Base-by-base conservation (phyloP, 2,888 invertebrate genomes). In the Perizoma flavofasciatum region DNA sequence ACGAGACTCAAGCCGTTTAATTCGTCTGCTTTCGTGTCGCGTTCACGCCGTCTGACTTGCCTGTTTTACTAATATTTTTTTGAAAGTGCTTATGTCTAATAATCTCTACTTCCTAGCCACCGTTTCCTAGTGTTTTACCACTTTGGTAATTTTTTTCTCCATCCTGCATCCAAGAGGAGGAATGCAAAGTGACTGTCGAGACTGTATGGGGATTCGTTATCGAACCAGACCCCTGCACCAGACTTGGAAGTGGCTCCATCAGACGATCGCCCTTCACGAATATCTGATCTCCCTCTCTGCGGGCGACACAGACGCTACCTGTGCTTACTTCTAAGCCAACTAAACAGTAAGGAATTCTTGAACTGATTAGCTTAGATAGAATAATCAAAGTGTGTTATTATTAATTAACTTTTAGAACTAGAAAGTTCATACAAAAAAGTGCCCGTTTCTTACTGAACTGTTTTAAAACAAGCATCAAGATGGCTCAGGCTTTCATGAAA, bases 201-300 rank as follows among this genome's bases (percentile, higher is more conserved):
- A 96, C 89, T 96, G 96, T 95, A 93, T 97, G 94, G 96, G 96
- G 94, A 96, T 97, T 93, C 96, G 97, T 92, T 95, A 94, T 94
- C 96, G 97, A 93, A 95, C 96, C 90, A 96, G 95, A 92, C 94
- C 95, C 92, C 95, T 97, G 92, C 97, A 97, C 92, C 97, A 97
- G 92, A 97, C 97, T 85, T 97, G 96, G 96, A 97, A 97, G 97
- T 97, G 97, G 97, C 93, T 97, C 87, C 97, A 97, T 88, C 97
- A 97, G 89, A 97, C 97, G 70, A 96, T 96, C 80, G 95, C 95
- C 77, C 94, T 97, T 64, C 97, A 97, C 94, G 96, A 97, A 79
- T 97, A 97, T 82, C 93, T 97, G 79, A 96, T 97, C 89, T 95
- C 96, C 75, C 94, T 96, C 77, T 95, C 95, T 68, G 93, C 96